Base-by-base conservation (phyloP, 2,113 vertebrate species). In the Ochotona princeps region DNA sequence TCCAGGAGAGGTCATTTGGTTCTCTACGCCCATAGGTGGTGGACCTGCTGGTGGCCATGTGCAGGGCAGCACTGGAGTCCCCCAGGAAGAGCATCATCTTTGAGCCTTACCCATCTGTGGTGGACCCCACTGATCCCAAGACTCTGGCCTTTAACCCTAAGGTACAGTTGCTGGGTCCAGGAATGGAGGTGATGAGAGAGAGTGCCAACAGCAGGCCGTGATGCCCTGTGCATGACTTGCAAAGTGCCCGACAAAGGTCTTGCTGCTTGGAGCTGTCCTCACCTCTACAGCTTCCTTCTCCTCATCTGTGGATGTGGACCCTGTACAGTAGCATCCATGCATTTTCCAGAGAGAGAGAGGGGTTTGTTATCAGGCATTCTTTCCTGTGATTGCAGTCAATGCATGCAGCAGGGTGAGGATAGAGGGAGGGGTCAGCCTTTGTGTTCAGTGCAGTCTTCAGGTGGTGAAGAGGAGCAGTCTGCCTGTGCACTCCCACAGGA, bases 71-170 rank as follows among this genome's bases (percentile, higher is more conserved):
- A 81, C 98, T 99, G 18, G 99, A 99, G 95, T 99, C 99, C 35
- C 99, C 99, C 0, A 98, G 99, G 90, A 99, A 99, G 93, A 99
- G 99, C 98, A 99, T 99, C 97, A 99, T 99, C 97, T 99, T 99
- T 8, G 99, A 99, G 98, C 99, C 99, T 90, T 99, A 99, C 92
- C 99, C 99, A 2, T 99, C 99, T 0, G 99, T 99, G 35, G 99
- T 99, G 70, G 99, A 99, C 98, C 99, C 99, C 92, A 99, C 98
- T 3, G 99, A 99, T 96, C 99, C 99, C 91, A 99, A 99, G 98
- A 99, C 99, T 13, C 98, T 99, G 88, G 99, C 99, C 97, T 99
- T 99, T 97, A 99, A 99, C 96, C 99, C 99, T 97, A 99, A 99
- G 99, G 99, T 99, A 97, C 97, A 91, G 54, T 92, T 91, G 82